Base-by-base conservation (phyloP, 2,797 vertebrate species). In the Aulostomus chinensis region DNA sequence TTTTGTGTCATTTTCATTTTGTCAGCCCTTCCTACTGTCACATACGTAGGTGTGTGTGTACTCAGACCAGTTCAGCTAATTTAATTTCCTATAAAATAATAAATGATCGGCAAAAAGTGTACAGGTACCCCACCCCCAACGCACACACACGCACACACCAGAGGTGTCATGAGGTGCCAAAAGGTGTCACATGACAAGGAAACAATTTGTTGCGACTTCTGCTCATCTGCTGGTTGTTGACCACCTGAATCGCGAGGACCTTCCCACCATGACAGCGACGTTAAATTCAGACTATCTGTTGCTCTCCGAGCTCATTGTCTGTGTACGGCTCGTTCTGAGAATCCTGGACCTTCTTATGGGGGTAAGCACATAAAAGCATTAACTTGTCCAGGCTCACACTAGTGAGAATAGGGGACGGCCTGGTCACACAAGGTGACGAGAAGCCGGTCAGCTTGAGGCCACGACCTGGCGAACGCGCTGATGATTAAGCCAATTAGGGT, bases 401-500 rank as follows among this genome's bases (percentile, higher is more conserved):
- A 68, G 56, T 76, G 58, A 70, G 68, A 58, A 49, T 5, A n/a
- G 36, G 37, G 45, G 42, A 53, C 11, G 41, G 47, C 34, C 58
- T 7, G 60, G 71, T 78, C 74, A 68, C 47, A 22, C 26, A 31
- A 60, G 53, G 73, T 43, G 60, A 66, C 13, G 12, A 49, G 41
- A 54, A 73, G 76, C 55, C 35, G 39, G 24, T 39, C 40, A 29
- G 52, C 72, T 57, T 8, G 4, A 48, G 76, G 67, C 61, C 63
- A 17, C 11, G 62, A 74, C 70, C 67, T 7, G 4, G 57, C 58
- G 68, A 67, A 69, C 60, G 58, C 62, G 62, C 65, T 58, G 47
- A 59, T 76, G 64, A 81, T 84, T 80, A 72, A 79, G 65, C 73
- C 74, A 77, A 81, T 80, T 83, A 77, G 76, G 67, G 58, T 38